Percentiles rank a stretch among this genome's conserved stretches.
Conservation (phyloP, 1,140 invertebrate species). For the Sitodiplosis mosellana region DNA sequence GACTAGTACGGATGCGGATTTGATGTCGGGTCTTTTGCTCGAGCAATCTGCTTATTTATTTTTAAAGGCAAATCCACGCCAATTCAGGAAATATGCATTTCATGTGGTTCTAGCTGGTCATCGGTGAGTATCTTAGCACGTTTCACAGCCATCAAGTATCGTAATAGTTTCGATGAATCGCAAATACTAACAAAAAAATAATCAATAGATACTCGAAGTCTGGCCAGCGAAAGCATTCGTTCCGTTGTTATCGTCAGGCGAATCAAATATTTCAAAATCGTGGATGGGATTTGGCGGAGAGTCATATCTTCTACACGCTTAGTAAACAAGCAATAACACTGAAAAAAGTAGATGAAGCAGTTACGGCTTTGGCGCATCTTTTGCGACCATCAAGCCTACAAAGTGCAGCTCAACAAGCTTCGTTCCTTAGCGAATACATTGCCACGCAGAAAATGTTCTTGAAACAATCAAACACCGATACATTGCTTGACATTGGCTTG, state of each 20-base stretch:
- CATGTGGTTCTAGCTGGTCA: constrained; percentile 91
- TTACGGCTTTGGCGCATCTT: constrained; percentile 58
- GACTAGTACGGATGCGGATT: constrained; percentile 86
- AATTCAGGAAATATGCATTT: constrained; percentile 91
- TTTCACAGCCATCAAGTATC: no score
- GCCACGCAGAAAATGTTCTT: constrained; percentile 35
- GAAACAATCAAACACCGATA: constrained; percentile 11
- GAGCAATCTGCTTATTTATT: constrained; percentile 94
- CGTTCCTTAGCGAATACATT: constrained; percentile 77
- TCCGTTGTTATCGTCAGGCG: constrained; percentile 81
- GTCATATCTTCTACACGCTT: constrained; percentile 89
- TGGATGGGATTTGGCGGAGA: constrained; percentile 78
- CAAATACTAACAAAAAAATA: no score
- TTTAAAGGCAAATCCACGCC: constrained; percentile 43
- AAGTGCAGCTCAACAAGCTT: constrained; percentile 55
- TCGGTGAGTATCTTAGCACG: constrained; percentile 24
- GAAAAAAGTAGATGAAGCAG: constrained; percentile 53
- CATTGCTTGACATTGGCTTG: constrained; percentile 16
- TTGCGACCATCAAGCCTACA: constrained; percentile 58
- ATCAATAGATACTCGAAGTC: constrained; percentile 60
- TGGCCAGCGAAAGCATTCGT: constrained; percentile 73
- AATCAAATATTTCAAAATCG: constrained; percentile 59
- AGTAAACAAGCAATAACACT: constrained; percentile 71
- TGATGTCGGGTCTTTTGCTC: constrained; percentile 74
- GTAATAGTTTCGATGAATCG: no score